A percentile compares a stretch with the other conserved stretches of the same genome.
These are phyloP conservation scores for Drosophila albomicans DNA, from an alignment of 1,140 invertebrate species.

Conservation along the genomic window DNA sequence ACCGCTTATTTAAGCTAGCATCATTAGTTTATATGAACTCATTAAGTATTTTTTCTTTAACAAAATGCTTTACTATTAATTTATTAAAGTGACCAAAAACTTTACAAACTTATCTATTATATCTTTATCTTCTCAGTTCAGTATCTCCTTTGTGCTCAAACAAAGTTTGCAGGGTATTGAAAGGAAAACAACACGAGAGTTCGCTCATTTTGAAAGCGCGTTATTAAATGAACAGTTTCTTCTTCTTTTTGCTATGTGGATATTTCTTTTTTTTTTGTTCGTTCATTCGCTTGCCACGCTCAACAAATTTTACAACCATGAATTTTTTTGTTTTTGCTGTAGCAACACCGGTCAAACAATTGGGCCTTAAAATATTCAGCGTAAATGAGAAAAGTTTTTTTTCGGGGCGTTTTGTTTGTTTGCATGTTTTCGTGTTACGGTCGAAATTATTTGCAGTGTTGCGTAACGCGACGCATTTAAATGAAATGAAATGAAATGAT, in stretches of 20 bases:
- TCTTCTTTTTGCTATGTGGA: background rate
- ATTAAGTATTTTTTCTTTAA: no score
- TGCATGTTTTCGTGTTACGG: background rate
- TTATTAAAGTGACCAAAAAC: no score
- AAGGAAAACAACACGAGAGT: conserved; percentile 24
- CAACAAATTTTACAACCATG: conserved; percentile 43
- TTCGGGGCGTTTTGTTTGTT: conserved; percentile 22
- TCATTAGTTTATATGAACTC: no score
- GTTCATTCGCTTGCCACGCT: background rate
- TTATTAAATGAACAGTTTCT: conserved; percentile 35
- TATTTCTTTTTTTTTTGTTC: conserved; percentile 1
- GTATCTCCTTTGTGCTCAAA: no score
- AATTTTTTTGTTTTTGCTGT: conserved; percentile 11
- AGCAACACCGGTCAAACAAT: conserved; percentile 15
- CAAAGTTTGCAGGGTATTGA: conserved; percentile 12
- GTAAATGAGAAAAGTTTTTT: conserved; percentile 49
- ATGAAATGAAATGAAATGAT: conserved; percentile 5
- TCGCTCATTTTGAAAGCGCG: conserved; percentile 32
- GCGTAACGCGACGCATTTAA: conserved; percentile 30
- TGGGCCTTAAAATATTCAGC: conserved; percentile 51
- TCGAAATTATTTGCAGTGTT: conserved; percentile 27
- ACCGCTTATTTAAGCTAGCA: no score
- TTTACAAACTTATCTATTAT: no score
- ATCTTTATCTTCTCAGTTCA: no score
- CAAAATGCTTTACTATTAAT: no score